A percentile compares a stretch with the other conserved stretches of the same genome.
Evolutionary conservation across 1,140 invertebrate species (phyloP).

Genomic region (Pteromalus puparum): DNA sequence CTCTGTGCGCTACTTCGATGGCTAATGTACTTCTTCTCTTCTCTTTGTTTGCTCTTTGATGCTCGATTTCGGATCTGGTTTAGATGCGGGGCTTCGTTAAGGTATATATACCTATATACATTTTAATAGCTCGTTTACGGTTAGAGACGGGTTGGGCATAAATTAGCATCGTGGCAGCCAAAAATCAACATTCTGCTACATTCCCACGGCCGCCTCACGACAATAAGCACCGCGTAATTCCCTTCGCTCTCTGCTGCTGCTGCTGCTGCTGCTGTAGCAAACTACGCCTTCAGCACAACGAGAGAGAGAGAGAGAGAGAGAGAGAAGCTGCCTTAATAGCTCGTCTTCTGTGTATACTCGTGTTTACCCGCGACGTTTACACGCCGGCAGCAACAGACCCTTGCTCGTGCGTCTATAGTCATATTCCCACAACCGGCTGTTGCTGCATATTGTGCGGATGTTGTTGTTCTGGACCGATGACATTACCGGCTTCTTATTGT

Average conservation of each 20-base stretch:
- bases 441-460: background rate
- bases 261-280: no score
- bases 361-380: constrained; percentile 3
- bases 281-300: background rate
- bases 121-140: no score
- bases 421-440: background rate
- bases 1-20: background rate
- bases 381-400: background rate
- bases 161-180: background rate
- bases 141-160: no score
- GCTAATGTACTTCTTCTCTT: constrained; percentile 9
- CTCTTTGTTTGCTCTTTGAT: background rate
- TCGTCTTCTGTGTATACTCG: background rate
- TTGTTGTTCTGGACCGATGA: background rate
- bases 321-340: background rate
- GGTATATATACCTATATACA: no score
- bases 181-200: constrained; percentile 4
- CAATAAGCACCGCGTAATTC: constrained; percentile 28
- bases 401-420: background rate
- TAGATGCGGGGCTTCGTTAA: background rate
- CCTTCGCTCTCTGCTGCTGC: background rate
- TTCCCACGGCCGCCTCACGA: constrained; percentile 8
- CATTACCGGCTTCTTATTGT: background rate
- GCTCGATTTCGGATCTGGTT: background rate
- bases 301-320: background rate